phyloP scores from a whole-genome alignment of 2,797 vertebrate genomes.

The Vipera ursinii region DNA sequence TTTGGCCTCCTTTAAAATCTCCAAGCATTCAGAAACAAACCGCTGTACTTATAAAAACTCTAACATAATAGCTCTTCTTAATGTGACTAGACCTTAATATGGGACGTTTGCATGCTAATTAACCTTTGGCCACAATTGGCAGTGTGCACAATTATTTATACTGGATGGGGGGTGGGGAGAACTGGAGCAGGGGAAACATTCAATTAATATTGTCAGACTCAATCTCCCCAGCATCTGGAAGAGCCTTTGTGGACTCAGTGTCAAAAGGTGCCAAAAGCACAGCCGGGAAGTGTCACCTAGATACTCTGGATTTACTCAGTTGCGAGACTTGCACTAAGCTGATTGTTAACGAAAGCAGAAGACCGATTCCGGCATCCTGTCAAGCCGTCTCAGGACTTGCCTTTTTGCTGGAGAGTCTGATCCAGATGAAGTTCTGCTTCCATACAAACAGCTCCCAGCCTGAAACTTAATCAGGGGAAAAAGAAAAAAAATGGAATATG shows the following conservation, averaged over 20 bases:
- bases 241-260: slow-evolving; percentile 63
- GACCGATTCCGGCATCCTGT: slow-evolving; percentile 55
- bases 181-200: slow-evolving; percentile 54
- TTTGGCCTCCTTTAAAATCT: not conserved
- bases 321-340: slow-evolving; percentile 44
- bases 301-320: slow-evolving; percentile 70
- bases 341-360: slow-evolving; percentile 52
- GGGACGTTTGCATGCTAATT: slow-evolving; percentile 53
- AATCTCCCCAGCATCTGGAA: slow-evolving; percentile 51
- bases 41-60: too few relatives aligned
- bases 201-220: slow-evolving; percentile 62
- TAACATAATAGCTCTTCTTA: slow-evolving; percentile 34
- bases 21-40: not conserved
- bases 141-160: slow-evolving; percentile 49
- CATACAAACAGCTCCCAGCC: slow-evolving; percentile 43
- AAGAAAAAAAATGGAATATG: not conserved
- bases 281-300: slow-evolving; percentile 64
- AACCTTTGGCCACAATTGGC: slow-evolving; percentile 55
- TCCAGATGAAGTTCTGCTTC: slow-evolving; percentile 52
- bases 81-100: slow-evolving; percentile 35
- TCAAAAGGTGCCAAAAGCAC: slow-evolving; percentile 58
- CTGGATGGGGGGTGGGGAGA: slow-evolving; percentile 35
- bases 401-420: slow-evolving; percentile 23
- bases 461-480: slow-evolving; percentile 37
- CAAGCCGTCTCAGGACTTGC: slow-evolving; percentile 38